Base-by-base conservation (phyloP, 2,797 vertebrate species). In the Poliocrania exsul region DNA sequence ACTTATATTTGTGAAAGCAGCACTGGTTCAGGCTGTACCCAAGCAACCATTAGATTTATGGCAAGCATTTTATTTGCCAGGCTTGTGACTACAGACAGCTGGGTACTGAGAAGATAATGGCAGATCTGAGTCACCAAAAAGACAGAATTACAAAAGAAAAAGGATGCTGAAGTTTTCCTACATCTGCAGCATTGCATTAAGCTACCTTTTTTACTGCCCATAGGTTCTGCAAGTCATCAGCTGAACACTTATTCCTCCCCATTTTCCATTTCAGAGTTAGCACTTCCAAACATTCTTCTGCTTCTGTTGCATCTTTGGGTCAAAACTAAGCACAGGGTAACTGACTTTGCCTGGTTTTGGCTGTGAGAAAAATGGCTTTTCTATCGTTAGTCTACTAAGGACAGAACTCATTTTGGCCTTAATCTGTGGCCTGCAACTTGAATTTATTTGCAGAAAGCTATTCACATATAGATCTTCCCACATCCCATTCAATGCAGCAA, bases 41-140 rank as follows among this genome's bases (percentile, higher is more conserved):
- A 92, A 72, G 86, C 80, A 95, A 88, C 66, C 66, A 75, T 53
- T 70, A 92, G 66, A 88, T 90, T 94, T 92, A 91, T 1, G 1
- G 67, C 47, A 38, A 92, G 85, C n/a, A 57, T 86, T 89, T 85
- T 92, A 73, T 94, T 94, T 94, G 60, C 86, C 64, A 85, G 56
- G 72, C 46, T 93, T 93, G 50, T 85, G 86, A 91, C 77, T 75
- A 70, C 25, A 90, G 73, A 75, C 92, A 95, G 78, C 74, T 93
- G 83, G 75, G 86, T 88, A 47, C 64, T 50, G 86, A 78, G 54
- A 62, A 65, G 57, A 83, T 87, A 93, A 95, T 29, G 23, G 62
- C 73, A 95, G 49, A 70, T 85, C 56, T 91, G 80, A 96, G 82
- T 91, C 87, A 93, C 87, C 62, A 88, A 70, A 83, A 85, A 74